Conservation (phyloP, 1,140 invertebrate genomes). For the Stegodyphus mimosarum region DNA sequence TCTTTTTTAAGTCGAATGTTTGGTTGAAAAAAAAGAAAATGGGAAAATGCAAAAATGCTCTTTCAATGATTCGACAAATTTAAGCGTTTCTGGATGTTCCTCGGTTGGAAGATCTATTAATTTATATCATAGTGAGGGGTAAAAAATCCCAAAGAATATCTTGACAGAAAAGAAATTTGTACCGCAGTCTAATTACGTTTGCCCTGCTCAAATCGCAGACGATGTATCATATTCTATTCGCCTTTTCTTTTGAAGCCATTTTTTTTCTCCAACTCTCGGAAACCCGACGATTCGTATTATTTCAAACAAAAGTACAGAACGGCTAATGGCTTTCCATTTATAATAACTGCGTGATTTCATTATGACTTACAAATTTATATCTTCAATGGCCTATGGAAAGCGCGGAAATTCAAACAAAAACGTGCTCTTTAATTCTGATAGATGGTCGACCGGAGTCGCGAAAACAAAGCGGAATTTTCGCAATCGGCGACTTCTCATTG, state of each 20-base stretch:
- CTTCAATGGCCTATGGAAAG: constrained; percentile 8
- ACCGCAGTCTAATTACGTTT: neutral
- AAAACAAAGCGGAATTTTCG: constrained; percentile 16
- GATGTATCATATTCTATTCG: neutral
- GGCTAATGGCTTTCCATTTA: constrained; percentile 6
- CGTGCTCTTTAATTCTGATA: constrained; percentile 45
- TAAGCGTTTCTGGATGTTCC: too few species aligned
- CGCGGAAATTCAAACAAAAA: constrained; percentile 40
- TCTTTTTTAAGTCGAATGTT: too few species aligned
- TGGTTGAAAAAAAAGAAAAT: too few species aligned
- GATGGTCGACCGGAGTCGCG: constrained; percentile 11
- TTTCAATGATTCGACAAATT: too few species aligned
- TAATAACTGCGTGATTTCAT: constrained; percentile 57
- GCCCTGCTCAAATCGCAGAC: neutral
- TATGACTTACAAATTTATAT: constrained; percentile 45
- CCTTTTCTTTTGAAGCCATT: neutral
- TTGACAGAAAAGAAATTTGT: neutral
- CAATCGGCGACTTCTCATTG: constrained; percentile 29
- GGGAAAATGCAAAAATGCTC: too few species aligned
- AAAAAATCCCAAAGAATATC: neutral
- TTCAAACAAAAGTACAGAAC: neutral
- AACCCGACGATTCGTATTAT: neutral
- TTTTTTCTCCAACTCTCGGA: neutral
- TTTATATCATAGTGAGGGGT: neutral
- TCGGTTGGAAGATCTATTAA: neutral